A percentile compares a stretch with the other conserved stretches of the same genome.
phyloP scores from a whole-genome alignment of 2,113 vertebrate species.

The Peromyscus californicus region DNA sequence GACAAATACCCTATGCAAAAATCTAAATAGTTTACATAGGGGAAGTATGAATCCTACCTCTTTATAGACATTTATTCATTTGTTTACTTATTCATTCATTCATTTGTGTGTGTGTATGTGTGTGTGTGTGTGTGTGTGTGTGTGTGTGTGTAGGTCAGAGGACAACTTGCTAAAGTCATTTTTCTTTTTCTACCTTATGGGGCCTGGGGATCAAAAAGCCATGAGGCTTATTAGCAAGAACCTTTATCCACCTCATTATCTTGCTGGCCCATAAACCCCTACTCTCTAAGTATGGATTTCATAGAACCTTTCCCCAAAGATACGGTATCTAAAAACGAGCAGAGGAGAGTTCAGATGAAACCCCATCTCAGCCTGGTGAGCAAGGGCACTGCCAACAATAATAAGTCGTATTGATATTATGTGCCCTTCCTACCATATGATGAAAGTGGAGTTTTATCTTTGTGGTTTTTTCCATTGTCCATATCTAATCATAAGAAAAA shows the following conservation, averaged over 20 bases:
- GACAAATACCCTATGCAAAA: neutral
- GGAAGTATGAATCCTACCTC: neutral
- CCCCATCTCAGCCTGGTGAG: neutral
- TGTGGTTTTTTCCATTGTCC: neutral
- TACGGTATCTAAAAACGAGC: neutral
- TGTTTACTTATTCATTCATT: neutral
- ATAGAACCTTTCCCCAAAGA: neutral
- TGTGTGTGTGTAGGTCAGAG: neutral
- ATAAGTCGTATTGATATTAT: neutral
- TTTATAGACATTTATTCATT: neutral
- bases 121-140: neutral
- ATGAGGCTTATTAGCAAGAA: neutral
- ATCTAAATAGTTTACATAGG: neutral
- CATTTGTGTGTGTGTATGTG: neutral
- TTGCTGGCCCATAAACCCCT: neutral
- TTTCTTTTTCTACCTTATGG: neutral
- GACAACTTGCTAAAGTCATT: neutral
- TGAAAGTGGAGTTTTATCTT: neutral
- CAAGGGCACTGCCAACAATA: neutral
- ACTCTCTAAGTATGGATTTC: neutral
- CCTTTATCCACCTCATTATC: neutral
- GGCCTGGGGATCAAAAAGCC: neutral
- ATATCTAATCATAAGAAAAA: conserved; percentile 24
- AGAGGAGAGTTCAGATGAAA: neutral
- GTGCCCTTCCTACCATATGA: neutral